Evolutionary conservation across 2,797 vertebrate species (phyloP), one percentile per base, ranked within the genome.

Genomic region (Lutjanus argentimaculatus): DNA sequence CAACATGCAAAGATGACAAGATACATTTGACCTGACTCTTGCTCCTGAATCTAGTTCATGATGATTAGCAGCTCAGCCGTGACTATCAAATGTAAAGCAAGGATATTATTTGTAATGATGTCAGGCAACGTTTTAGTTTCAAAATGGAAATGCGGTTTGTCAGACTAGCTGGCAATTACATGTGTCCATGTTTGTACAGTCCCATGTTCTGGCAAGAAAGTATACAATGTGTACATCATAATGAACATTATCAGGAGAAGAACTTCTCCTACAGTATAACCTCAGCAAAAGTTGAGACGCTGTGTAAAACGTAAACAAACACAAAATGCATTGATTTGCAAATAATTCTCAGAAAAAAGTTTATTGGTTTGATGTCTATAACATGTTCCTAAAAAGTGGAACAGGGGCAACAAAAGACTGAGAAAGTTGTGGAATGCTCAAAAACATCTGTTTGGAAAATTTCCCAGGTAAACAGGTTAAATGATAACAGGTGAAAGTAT

Each of bases 161-260:
- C 16, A 55, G 64, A 61, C 49, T 22, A 14, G 25, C 46, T 74
- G 17, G 17, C 15, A 43, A 40, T 67, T 63, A 77, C 40, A 75
- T 36, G 16, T 67, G 22, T 84, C 19, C 72, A 36, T 56, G 59
- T 80, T 71, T 70, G 46, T 30, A 43, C 49, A 30, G 21, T 12
- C 67, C 43, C 14, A 56, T 36, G 13, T 59, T 61, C 48, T 80
- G 57, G 12, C 13, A 80, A 77, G 56, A 72, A 40, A 67, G 14
- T 21, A 59, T 17, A 42, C 15, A 76, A 65, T 16, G 64, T 15
- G 13, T 55, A 22, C 22, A 59, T 25, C 51, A 45, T 13, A 25
- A 69, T 53, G 6, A 72, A 7, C 43, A 61, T 66, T 14, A 45
- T 10, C 45, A n/a, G 21, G 42, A 45, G 22, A 74, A 36, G 11